These are phyloP conservation scores for Columbina picui DNA, from an alignment of 2,113 vertebrate species.

Conservation along the genomic window DNA sequence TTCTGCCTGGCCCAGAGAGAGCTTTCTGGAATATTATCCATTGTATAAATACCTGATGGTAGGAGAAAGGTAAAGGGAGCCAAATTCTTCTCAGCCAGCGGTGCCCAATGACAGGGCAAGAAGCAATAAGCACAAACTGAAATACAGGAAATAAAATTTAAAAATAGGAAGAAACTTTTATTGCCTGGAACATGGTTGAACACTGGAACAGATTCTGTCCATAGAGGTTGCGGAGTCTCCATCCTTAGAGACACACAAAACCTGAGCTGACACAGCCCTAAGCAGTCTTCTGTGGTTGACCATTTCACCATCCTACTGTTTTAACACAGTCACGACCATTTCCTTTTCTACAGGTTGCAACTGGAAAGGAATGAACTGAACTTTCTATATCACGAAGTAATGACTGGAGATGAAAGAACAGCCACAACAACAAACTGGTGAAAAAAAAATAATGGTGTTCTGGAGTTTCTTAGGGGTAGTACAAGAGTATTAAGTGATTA, in stretches of 20 bases:
- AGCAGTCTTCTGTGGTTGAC: background rate
- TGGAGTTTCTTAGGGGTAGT: background rate
- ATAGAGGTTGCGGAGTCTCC: background rate
- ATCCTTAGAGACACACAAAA: no score
- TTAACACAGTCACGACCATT: background rate
- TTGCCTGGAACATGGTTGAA: accelerated
- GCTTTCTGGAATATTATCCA: background rate
- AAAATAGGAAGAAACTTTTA: background rate
- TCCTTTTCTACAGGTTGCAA: background rate
- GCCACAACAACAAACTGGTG: background rate
- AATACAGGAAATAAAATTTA: background rate
- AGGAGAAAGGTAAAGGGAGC: background rate
- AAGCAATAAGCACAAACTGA: background rate
- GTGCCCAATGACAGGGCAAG: background rate
- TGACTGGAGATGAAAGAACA: background rate
- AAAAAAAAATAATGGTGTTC: accelerated
- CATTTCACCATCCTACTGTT: background rate
- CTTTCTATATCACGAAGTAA: background rate
- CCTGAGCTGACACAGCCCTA: no score
- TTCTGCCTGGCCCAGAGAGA: background rate
- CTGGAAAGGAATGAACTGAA: background rate
- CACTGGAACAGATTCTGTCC: background rate
- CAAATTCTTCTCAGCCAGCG: background rate
- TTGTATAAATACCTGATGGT: background rate
- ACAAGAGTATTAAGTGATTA: background rate